Conservation (phyloP, 2,888 invertebrate species). For the Sylvicola fuscatus region DNA sequence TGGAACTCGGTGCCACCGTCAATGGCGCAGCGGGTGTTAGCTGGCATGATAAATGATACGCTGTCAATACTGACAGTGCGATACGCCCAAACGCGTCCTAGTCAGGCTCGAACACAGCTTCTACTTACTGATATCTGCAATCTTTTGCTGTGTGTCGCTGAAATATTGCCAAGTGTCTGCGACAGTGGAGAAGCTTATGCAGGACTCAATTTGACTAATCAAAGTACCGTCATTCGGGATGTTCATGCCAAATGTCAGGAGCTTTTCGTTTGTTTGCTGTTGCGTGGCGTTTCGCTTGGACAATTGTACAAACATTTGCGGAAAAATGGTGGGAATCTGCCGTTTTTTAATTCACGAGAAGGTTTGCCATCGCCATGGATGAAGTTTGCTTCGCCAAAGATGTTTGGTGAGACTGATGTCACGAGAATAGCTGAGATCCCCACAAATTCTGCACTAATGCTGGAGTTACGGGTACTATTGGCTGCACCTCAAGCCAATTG, state of each 20-base stretch:
- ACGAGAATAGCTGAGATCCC: too few relatives aligned
- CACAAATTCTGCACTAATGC: conserved; percentile 29
- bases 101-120: conserved; percentile 31
- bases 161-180: conserved; percentile 49
- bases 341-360: conserved; percentile 30
- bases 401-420: conserved; percentile 27
- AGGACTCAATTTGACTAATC: conserved; percentile 34
- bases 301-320: conserved; percentile 38
- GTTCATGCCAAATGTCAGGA: conserved; percentile 69
- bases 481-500: conserved; percentile 64
- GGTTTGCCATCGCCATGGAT: conserved; percentile 46
- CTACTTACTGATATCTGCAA: conserved; percentile 57
- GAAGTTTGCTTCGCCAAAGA: conserved; percentile 40
- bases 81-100: conserved; percentile 53
- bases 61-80: conserved; percentile 58
- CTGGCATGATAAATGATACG: conserved; percentile 72
- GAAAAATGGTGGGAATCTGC: too few relatives aligned
- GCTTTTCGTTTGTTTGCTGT: conserved; percentile 48
- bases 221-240: conserved; percentile 52
- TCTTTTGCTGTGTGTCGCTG: conserved; percentile 51
- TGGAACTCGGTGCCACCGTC: conserved; percentile 79
- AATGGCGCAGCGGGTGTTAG: conserved; percentile 68
- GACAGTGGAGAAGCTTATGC: conserved; percentile 34
- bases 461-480: conserved; percentile 49
- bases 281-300: conserved; percentile 55